These are phyloP conservation scores for Nipponia nippon DNA, from an alignment of 2,113 vertebrate species.

Conservation along the genomic window DNA sequence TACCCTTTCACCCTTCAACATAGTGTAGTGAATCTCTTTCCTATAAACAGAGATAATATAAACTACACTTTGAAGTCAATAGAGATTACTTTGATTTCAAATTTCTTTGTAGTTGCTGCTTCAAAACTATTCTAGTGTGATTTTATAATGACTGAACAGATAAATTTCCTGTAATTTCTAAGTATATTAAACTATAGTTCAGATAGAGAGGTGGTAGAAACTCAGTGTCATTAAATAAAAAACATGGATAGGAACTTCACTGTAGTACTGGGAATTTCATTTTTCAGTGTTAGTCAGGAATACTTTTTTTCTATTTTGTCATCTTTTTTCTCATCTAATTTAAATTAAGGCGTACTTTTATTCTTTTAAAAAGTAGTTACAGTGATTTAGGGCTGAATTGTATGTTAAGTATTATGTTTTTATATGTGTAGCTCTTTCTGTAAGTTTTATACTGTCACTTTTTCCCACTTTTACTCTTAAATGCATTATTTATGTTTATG, in stretches of 20 bases:
- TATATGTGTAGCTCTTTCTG: not conserved
- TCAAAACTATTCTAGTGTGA: not conserved
- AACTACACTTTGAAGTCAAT: not conserved
- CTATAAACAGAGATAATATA: not conserved
- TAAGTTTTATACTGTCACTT: not conserved
- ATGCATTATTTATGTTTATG: not conserved
- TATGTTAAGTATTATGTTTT: not conserved
- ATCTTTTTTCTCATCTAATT: not conserved
- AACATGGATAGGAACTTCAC: not conserved
- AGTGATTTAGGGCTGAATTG: not conserved
- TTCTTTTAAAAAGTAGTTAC: not conserved
- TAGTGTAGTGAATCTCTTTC: constrained; percentile 20
- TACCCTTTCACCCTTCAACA: not conserved
- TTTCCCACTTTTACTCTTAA: not conserved
- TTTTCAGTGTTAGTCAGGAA: not conserved
- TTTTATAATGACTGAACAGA: not conserved
- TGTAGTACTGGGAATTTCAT: not conserved
- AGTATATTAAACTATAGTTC: not conserved
- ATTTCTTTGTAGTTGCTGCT: not conserved
- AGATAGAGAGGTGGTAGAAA: not conserved
- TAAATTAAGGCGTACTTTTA: not conserved
- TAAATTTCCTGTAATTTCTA: not conserved
- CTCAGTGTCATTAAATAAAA: not conserved
- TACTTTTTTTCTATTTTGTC: not conserved
- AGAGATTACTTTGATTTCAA: not conserved